Percentiles rank a stretch among this genome's conserved stretches.
Evolutionary conservation across 2,888 invertebrate genomes (phyloP).

Genomic region (Bellardia bayeri): DNA sequence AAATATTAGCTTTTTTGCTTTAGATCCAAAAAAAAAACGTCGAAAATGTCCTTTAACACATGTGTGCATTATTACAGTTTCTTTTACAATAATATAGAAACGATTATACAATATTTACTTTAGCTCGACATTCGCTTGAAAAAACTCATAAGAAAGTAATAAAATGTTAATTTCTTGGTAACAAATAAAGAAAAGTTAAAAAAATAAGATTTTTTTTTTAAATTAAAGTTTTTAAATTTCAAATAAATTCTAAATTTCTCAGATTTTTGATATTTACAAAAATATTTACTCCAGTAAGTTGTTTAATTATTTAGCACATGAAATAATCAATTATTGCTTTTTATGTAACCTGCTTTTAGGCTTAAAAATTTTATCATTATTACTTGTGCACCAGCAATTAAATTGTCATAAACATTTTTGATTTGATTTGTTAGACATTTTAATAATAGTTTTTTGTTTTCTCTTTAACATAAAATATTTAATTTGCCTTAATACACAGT

Average conservation of each 20-base stretch:
- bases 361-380: not conserved
- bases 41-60: constrained; percentile 61
- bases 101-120: constrained; percentile 27
- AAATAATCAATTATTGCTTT: too few relatives aligned
- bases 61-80: constrained; percentile 59
- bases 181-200: not conserved
- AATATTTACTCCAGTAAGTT: too few relatives aligned
- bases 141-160: constrained; percentile 36
- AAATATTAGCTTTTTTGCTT: constrained; percentile 63
- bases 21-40: not conserved
- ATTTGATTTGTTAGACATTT: constrained; percentile 37
- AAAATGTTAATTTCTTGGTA: constrained; percentile 47
- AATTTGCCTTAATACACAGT: constrained; percentile 8
- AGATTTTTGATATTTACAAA: too few relatives aligned
- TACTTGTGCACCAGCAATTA: constrained; percentile 19
- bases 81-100: not conserved
- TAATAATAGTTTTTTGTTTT: not conserved
- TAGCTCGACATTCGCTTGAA: not conserved
- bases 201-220: not conserved
- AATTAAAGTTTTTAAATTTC: too few relatives aligned
- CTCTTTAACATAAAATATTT: constrained; percentile 26
- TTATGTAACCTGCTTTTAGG: not conserved
- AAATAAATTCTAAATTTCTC: too few relatives aligned
- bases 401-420: constrained; percentile 26
- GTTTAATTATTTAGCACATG: not conserved